phyloP scores from a whole-genome alignment of 1,140 invertebrate genomes.

The Phymastichus coffea region DNA sequence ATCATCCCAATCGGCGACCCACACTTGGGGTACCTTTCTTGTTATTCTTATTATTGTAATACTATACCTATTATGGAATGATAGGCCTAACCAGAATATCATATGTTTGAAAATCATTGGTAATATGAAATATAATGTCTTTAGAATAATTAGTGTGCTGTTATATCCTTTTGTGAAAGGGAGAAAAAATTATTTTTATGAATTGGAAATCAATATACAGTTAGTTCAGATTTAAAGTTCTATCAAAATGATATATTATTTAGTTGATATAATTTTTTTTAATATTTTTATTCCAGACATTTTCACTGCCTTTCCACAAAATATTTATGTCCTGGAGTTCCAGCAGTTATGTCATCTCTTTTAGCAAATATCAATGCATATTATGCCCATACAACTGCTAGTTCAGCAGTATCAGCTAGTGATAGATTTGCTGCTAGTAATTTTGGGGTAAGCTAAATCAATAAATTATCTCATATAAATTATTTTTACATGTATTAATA shows the following conservation, averaged over 20 bases:
- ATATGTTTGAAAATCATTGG: too few species aligned
- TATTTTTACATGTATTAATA: not conserved
- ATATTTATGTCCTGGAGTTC: constrained; percentile 97
- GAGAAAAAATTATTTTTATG: too few species aligned
- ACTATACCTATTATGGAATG: too few species aligned
- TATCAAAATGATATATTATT: not conserved
- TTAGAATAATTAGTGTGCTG: too few species aligned
- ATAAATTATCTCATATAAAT: not conserved
- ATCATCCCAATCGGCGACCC: too few species aligned
- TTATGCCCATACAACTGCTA: constrained; percentile 99
- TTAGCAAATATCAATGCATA: constrained; percentile 99
- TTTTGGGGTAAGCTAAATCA: constrained; percentile 83
- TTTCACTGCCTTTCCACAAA: constrained; percentile 99
- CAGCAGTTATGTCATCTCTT: constrained; percentile 97
- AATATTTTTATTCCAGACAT: constrained; percentile 69
- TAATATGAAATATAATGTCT: too few species aligned
- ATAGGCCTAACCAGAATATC: too few species aligned
- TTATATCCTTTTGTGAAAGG: too few species aligned
- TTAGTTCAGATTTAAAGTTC: not conserved
- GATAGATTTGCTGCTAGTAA: constrained; percentile 99
- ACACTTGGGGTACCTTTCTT: too few species aligned
- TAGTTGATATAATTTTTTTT: not conserved
- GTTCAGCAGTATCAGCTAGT: constrained; percentile 95
- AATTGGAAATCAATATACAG: not conserved
- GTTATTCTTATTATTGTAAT: too few species aligned